Evolutionary conservation across 2,888 invertebrate genomes (phyloP).

Genomic region (Caenorhabditis imperialis): DNA sequence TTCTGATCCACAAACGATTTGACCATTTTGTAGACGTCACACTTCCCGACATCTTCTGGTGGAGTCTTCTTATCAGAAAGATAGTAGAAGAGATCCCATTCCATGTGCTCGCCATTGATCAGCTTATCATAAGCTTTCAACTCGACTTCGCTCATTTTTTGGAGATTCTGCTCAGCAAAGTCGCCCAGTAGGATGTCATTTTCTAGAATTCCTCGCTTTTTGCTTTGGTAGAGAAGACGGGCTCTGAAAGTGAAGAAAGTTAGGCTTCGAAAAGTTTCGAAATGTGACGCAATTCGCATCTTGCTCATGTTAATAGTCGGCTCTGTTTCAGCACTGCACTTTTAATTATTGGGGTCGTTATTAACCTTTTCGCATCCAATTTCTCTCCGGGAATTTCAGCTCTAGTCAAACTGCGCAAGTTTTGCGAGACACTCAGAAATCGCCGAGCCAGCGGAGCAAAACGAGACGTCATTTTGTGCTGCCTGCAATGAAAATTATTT

Average conservation of each 20-base stretch:
- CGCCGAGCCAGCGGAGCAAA: slow-evolving; percentile 12
- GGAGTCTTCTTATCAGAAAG: slow-evolving; percentile 68
- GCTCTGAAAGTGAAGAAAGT: slow-evolving; percentile 57
- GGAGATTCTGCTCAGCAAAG: slow-evolving; percentile 74
- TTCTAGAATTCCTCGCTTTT: slow-evolving; percentile 78
- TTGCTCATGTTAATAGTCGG: not conserved
- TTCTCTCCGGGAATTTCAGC: slow-evolving; percentile 33
- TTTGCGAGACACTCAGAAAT: slow-evolving; percentile 12
- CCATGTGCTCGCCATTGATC: slow-evolving; percentile 77
- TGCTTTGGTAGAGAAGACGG: slow-evolving; percentile 73
- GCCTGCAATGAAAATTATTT: slow-evolving; percentile 5
- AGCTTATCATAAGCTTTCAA: slow-evolving; percentile 72
- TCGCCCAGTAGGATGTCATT: slow-evolving; percentile 77
- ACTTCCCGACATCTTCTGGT: slow-evolving; percentile 61
- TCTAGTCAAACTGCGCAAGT: slow-evolving; percentile 22
- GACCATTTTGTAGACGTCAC: slow-evolving; percentile 64
- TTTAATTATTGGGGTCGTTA: not conserved
- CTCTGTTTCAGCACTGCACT: not conserved
- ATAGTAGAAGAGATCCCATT: slow-evolving; percentile 78
- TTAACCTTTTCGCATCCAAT: slow-evolving; percentile 42
- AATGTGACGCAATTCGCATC: no score
- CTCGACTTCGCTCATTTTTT: slow-evolving; percentile 59
- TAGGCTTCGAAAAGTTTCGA: no score
- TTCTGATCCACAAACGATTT: slow-evolving; percentile 69
- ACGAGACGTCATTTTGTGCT: slow-evolving; percentile 19